Evolutionary conservation across 2,888 invertebrate genomes (phyloP), one percentile per base, ranked within the genome.

Genomic region (Phyllotreta cruciferae): DNA sequence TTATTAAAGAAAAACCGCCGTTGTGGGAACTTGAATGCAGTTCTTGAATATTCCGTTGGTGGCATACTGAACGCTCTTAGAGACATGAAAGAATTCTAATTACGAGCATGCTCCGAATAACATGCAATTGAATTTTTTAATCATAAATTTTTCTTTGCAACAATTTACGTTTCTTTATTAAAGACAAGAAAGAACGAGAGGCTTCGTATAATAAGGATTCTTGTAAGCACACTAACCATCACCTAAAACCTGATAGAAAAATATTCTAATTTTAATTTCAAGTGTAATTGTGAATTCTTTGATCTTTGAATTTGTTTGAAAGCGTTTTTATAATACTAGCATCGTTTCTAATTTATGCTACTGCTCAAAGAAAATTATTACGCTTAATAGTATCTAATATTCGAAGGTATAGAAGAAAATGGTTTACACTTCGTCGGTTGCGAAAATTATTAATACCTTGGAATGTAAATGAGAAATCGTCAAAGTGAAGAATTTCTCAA

Each of bases 21-120:
- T 56, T 56, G 56, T 56, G 42, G 36, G 42, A 56, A 44, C 35
- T 56, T 56, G 56, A 56, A 56, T 44, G 45, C 56, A 56, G 34
- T 56, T 56, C 56, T 56, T 44, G 42, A 56, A 44, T 56, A 56
- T 56, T 35, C 36, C 35, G 34, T 10, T n/a, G 7, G 41, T 41
- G 24, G 39, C 41, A 44, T 44, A 44, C 35, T 52, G 42, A 56
- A 56, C 6, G 36, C 34, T 36, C 13, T 56, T 36, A 34, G 7
- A 56, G 42, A 44, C 44, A 42, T 44, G 42, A 36, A 56, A 44
- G 56, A 44, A 56, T 56, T 56, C 56, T 56, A 56, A 56, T 56
- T 37, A 35, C 13, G 36, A 56, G 45, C 56, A 56, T 56, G 56
- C 56, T 8, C 9, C 11, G 56, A 41, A 56, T 56, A 56, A 56